A percentile compares a stretch with the other conserved stretches of the same genome.
These are phyloP conservation scores for Scomber japonicus DNA, from an alignment of 2,113 vertebrate species.

Conservation along the genomic window DNA sequence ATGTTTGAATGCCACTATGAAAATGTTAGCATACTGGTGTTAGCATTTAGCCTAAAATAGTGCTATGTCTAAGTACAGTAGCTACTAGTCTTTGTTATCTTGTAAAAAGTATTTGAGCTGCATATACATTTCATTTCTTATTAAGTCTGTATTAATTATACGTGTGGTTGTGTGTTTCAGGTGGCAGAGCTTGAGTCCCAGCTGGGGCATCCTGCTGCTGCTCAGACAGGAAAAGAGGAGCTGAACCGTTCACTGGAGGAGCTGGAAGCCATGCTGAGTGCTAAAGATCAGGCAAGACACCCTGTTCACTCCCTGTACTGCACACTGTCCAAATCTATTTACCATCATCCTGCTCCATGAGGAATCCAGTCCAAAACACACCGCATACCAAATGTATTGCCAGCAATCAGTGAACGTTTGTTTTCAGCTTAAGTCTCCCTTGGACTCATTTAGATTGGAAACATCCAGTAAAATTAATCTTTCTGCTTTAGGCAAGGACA, in stretches of 20 bases:
- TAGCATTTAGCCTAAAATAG: too few relatives aligned
- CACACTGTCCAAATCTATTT: slow-evolving; percentile 16
- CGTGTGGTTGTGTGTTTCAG: slow-evolving; percentile 74
- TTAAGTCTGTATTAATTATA: slow-evolving; percentile 7
- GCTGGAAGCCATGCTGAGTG: slow-evolving; percentile 90
- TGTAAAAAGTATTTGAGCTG: neutral
- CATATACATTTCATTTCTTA: neutral
- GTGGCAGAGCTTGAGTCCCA: slow-evolving; percentile 93
- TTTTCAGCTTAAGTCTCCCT: neutral
- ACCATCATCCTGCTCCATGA: neutral
- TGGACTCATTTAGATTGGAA: neutral
- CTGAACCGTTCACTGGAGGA: slow-evolving; percentile 88
- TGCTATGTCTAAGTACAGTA: too few relatives aligned
- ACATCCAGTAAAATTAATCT: neutral
- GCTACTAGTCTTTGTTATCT: too few relatives aligned
- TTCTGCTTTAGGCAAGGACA: neutral
- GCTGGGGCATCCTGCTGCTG: slow-evolving; percentile 75
- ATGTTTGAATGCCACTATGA: too few relatives aligned
- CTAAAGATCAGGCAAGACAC: slow-evolving; percentile 90
- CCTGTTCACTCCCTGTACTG: neutral
- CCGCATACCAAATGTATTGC: neutral
- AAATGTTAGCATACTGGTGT: too few relatives aligned
- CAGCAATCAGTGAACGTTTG: neutral
- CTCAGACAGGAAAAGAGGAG: slow-evolving; percentile 83
- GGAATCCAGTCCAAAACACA: slow-evolving; percentile 10